These are phyloP conservation scores for Nyctibius bracteatus DNA, from an alignment of 2,113 vertebrate species.

Conservation along the genomic window DNA sequence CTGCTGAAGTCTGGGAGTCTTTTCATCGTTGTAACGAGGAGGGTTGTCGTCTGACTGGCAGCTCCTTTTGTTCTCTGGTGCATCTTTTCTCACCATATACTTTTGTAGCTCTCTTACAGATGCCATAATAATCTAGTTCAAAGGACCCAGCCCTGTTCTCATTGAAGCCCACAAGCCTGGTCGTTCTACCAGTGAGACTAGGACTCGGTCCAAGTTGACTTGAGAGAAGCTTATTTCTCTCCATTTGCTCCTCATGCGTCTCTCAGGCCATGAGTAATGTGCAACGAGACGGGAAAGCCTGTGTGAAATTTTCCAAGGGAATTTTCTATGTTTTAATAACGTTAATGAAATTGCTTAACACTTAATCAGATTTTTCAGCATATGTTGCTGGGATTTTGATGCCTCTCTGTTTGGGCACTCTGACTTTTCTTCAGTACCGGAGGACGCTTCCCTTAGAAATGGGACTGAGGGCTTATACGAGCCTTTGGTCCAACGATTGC, in stretches of 20 bases:
- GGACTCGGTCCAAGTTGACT: not conserved
- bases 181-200: slow-evolving; percentile 14
- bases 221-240: slow-evolving; percentile 25
- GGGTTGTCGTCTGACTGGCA: not conserved
- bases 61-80: not conserved
- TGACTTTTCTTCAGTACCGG: not conserved
- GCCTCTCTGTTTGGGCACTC: not conserved
- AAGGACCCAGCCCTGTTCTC: slow-evolving; percentile 42
- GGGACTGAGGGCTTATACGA: rapidly evolving
- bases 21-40: not conserved
- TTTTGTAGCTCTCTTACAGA: not conserved
- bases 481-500: not conserved
- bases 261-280: slow-evolving; percentile 32
- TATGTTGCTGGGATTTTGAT: not conserved
- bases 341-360: not conserved
- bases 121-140: slow-evolving; percentile 32
- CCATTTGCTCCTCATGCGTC: not conserved
- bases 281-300: not conserved
- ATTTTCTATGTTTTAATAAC: slow-evolving; percentile 22
- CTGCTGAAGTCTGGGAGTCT: not conserved
- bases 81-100: not conserved
- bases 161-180: slow-evolving; percentile 16
- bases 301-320: slow-evolving; percentile 47
- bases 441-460: not conserved
- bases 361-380: not conserved